These are phyloP conservation scores for Scaptodrosophila latifasciaeformis DNA, from an alignment of 2,888 invertebrate genomes.

Conservation along the genomic window DNA sequence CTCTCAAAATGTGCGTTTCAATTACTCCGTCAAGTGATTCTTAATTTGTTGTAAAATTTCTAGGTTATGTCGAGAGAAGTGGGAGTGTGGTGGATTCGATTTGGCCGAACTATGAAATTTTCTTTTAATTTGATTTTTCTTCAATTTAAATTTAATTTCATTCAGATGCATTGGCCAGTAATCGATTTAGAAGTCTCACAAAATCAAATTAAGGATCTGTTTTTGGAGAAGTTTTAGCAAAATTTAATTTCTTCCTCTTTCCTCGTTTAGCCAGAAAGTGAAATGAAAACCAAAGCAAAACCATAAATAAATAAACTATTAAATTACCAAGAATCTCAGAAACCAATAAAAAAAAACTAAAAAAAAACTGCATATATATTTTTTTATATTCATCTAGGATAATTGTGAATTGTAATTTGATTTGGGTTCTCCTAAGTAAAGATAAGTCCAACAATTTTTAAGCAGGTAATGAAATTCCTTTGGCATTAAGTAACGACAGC, in stretches of 20 bases:
- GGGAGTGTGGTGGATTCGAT: not conserved
- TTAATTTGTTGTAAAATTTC: not conserved
- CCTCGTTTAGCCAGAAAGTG: too few species aligned
- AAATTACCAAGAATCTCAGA: constrained; percentile 6
- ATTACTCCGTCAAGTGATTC: too few species aligned
- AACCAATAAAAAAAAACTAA: constrained; percentile 6
- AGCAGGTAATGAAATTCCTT: constrained; percentile 60
- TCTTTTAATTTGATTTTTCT: too few species aligned
- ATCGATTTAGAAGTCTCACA: too few species aligned
- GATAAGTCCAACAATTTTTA: constrained; percentile 39
- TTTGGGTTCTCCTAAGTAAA: too few species aligned
- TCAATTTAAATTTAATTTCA: too few species aligned
- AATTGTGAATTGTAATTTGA: too few species aligned
- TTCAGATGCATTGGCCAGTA: too few species aligned
- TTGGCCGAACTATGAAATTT: not conserved
- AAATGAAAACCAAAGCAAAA: not conserved
- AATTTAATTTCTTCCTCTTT: too few species aligned
- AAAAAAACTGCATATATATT: constrained; percentile 43
- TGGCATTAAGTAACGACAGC: constrained; percentile 59
- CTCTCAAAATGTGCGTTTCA: not conserved
- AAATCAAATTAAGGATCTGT: too few species aligned
- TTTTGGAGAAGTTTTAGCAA: too few species aligned
- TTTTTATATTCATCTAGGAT: constrained; percentile 31
- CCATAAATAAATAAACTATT: constrained; percentile 35
- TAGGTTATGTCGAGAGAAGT: constrained; percentile 12